phyloP scores from a whole-genome alignment of 2,797 vertebrate species.

The Fundulus diaphanus region DNA sequence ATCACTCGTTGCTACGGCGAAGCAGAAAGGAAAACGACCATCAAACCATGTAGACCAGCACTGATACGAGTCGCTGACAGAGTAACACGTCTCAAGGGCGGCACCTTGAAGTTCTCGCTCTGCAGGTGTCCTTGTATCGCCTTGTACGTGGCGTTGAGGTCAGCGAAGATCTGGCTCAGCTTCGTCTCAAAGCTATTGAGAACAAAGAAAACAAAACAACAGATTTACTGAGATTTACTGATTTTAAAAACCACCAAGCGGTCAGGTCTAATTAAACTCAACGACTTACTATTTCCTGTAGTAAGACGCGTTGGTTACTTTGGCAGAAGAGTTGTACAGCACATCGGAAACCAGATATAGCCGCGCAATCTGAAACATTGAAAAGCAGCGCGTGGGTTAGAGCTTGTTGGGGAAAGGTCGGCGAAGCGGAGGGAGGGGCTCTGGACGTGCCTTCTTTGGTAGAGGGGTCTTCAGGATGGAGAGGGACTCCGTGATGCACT shows the following conservation, averaged over 20 bases:
- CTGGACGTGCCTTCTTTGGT: conserved; percentile 90
- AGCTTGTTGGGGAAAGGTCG: fast-evolving
- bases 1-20: conserved; percentile 95
- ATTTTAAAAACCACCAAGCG: neutral
- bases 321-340: conserved; percentile 98
- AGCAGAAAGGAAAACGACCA: neutral
- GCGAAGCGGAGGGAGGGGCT: neutral
- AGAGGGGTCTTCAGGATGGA: conserved; percentile 98
- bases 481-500: conserved; percentile 94
- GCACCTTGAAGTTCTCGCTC: conserved; percentile 98
- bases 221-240: neutral
- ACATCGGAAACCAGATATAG: conserved; percentile 98
- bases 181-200: conserved; percentile 94
- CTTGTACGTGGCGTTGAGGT: conserved; percentile 97
- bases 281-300: conserved; percentile 98
- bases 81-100: neutral
- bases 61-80: neutral
- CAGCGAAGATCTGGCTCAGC: conserved; percentile 96
- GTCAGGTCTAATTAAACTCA: conserved; percentile 34
- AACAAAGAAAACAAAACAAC: conserved; percentile 5
- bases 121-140: conserved; percentile 98
- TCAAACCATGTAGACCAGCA: neutral
- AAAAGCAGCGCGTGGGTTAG: neutral
- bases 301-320: conserved; percentile 98
- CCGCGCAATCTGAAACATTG: conserved; percentile 89